phyloP scores from a whole-genome alignment of 2,797 vertebrate genomes.

The Monodelphis domestica region DNA sequence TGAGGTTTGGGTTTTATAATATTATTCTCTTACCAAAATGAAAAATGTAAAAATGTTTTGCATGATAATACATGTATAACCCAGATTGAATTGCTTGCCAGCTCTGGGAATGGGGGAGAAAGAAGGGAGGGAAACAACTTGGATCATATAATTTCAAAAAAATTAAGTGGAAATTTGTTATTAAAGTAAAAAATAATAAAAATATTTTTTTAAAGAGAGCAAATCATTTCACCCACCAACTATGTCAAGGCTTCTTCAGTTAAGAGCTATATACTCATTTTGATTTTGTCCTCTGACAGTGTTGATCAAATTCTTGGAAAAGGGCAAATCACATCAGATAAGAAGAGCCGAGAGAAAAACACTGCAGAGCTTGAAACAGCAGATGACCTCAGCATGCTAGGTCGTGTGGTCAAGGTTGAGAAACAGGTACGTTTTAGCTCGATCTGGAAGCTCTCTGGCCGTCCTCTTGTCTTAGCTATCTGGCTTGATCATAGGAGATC shows the following conservation, averaged over 20 bases:
- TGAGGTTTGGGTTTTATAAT: too few relatives aligned
- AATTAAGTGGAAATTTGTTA: too few relatives aligned
- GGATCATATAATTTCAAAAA: too few relatives aligned
- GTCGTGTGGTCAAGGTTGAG: constrained; percentile 97
- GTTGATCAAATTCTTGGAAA: constrained; percentile 99
- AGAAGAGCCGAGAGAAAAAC: constrained; percentile 95
- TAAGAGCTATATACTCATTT: constrained; percentile 41
- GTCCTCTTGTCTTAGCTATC: constrained; percentile 6
- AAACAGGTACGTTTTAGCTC: constrained; percentile 89
- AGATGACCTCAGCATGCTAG: constrained; percentile 98
- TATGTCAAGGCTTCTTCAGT: not conserved
- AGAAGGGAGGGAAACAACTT: too few relatives aligned
- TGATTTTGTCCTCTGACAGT: constrained; percentile 84
- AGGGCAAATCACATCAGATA: constrained; percentile 96
- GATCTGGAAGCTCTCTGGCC: not conserved
- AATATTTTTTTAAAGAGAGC: too few relatives aligned
- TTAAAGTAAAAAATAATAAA: too few relatives aligned
- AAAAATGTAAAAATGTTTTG: too few relatives aligned
- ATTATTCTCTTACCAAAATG: too few relatives aligned
- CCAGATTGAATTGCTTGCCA: too few relatives aligned
- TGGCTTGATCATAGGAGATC: not conserved
- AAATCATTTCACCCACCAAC: not conserved
- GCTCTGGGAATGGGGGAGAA: too few relatives aligned
- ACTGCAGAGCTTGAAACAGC: constrained; percentile 92
- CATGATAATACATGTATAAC: too few relatives aligned